Conservation (phyloP, 64 coral and sea anemone genomes). For the Acropora yongei region DNA sequence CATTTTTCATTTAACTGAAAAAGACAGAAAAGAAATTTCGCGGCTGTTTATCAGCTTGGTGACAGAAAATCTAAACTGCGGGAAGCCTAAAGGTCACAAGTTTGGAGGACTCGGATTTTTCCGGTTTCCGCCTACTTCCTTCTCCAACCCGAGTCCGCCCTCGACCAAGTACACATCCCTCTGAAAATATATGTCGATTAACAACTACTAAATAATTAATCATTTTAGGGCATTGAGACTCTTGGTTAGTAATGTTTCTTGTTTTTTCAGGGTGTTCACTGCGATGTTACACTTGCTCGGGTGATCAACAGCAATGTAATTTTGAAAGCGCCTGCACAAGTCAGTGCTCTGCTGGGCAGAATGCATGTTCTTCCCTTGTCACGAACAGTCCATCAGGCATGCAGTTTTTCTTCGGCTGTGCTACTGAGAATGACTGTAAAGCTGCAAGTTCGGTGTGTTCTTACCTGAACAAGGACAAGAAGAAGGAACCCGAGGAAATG, state of each 20-base stretch:
- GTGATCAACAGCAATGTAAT: conserved; percentile 7
- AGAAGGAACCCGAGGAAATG: neutral
- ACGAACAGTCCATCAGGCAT: neutral
- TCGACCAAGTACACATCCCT: no score
- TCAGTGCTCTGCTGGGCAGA: neutral
- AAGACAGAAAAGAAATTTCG: no score
- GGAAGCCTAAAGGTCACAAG: no score
- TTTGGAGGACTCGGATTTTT: no score
- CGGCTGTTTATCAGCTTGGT: no score
- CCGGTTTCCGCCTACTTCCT: no score
- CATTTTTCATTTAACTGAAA: no score
- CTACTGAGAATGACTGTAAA: neutral
- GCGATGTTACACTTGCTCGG: neutral
- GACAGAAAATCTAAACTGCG: no score
- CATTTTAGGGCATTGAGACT: no score
- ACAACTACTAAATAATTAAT: no score
- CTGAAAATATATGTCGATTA: neutral
- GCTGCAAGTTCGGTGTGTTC: neutral
- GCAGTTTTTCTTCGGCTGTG: neutral
- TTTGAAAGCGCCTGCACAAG: neutral
- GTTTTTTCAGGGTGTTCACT: neutral
- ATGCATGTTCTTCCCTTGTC: neutral
- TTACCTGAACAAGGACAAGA: neutral
- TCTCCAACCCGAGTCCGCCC: no score
- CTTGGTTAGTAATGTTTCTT: neutral